Evolutionary conservation across 1,140 invertebrate species (phyloP).

Genomic region (Brachystomella parvula): DNA sequence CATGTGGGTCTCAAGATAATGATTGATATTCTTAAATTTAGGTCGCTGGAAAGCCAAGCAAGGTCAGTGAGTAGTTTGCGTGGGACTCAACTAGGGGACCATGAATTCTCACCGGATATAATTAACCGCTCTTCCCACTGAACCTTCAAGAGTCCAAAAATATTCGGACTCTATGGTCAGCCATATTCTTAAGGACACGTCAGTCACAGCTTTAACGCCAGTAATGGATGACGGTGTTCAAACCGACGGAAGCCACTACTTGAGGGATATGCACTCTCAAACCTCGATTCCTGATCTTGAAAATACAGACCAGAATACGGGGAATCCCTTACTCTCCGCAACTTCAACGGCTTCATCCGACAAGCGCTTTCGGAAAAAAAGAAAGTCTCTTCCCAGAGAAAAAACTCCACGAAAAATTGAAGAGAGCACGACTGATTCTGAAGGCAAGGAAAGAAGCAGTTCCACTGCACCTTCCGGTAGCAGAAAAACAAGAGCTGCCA

Average conservation of each 20-base stretch:
- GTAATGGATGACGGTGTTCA: slow-evolving; percentile 27
- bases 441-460: not conserved
- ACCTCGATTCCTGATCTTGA: slow-evolving; percentile 9
- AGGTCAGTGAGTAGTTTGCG: slow-evolving; percentile 27
- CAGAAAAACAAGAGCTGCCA: not conserved
- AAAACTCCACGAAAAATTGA: not conserved
- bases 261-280: slow-evolving; percentile 26
- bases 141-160: slow-evolving; percentile 21
- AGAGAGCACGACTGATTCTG: slow-evolving; percentile 3
- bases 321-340: not conserved
- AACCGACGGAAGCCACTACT: slow-evolving; percentile 25
- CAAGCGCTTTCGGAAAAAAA: slow-evolving; percentile 21
- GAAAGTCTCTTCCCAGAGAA: slow-evolving; percentile 16
- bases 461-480: not conserved
- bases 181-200: not conserved
- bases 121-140: slow-evolving; percentile 14
- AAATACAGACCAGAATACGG: not conserved
- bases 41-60: slow-evolving; percentile 24
- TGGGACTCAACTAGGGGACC: slow-evolving; percentile 16
- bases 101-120: slow-evolving; percentile 22
- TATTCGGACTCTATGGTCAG: slow-evolving; percentile 6
- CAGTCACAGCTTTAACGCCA: slow-evolving; percentile 15
- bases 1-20: too few species aligned
- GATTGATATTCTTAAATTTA: too few species aligned
- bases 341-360: not conserved